Base-by-base conservation (phyloP, 2,888 invertebrate genomes). In the Xestia ashworthii region DNA sequence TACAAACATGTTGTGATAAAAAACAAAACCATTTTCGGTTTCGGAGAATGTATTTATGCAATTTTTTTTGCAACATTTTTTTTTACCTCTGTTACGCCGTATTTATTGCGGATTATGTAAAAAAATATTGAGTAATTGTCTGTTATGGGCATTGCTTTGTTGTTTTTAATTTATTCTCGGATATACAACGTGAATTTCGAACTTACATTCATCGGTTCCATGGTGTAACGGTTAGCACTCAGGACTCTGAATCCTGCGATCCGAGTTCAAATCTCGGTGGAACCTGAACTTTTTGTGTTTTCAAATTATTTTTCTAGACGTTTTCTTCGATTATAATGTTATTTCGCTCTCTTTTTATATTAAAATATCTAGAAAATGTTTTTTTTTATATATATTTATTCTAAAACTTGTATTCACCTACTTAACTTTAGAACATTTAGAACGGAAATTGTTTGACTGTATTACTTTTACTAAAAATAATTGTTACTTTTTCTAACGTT, bases 231-330 rank as follows among this genome's bases (percentile, higher is more conserved):
- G 98, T 98, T 97, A 98, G 98, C 98, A 98, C 98, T 98, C 98
- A 98, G 98, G 98, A 98, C 98, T 98, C 97, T 98, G 98, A 98
- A 98, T 98, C 98, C 98, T 98, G 98, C 98, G 98, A 98, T 98
- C 98, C 97, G 98, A 98, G 98, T 98, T 98, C 98, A 98, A 98
- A 98, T 98, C 98, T 98, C 98, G 98, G 98, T 98, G 98, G 98
- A 97, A 98, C 98, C 98, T 96, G 95, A 76, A 74, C 86, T 91
- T 93, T 93, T 93, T 89, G 81, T 72, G 71, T 78, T 76, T 53
- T 66, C 58, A 64, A 70, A 44, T 71, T 25, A 55, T 38, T 66
- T 70, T 8, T 32, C 69, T 44, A 62, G 16, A 11, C 3, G 0
- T 38, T 19, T 38, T 70, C 12, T 55, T 38, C 1, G 0, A 8